phyloP scores from a whole-genome alignment of 1,140 invertebrate species.

The Ephestia elutella region DNA sequence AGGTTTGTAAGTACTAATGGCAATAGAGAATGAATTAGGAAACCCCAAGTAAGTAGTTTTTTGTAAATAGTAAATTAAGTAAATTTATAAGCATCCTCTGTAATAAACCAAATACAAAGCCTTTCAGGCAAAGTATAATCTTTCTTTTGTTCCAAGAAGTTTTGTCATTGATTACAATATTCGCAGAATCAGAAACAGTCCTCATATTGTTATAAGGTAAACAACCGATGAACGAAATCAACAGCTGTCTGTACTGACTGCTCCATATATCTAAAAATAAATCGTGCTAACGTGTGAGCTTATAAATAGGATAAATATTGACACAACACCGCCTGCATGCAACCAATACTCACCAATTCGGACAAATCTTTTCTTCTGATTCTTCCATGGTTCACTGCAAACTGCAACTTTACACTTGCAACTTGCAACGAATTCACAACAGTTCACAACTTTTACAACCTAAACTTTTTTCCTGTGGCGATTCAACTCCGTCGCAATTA shows the following conservation, averaged over 20 bases:
- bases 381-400: constrained; percentile 32
- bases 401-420: not conserved
- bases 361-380: constrained; percentile 33
- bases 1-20: too few species aligned
- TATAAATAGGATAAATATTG: constrained; percentile 53
- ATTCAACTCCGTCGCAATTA: not conserved
- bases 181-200: not conserved
- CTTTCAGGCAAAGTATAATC: too few species aligned
- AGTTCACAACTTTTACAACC: not conserved
- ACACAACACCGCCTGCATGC: constrained; percentile 29
- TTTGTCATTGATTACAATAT: not conserved
- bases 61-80: too few species aligned
- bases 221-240: constrained; percentile 20
- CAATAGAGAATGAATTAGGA: too few species aligned
- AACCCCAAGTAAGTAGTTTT: too few species aligned
- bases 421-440: not conserved
- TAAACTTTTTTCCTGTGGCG: not conserved
- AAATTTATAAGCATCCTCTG: too few species aligned
- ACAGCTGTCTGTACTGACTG: constrained; percentile 34
- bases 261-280: constrained; percentile 50
- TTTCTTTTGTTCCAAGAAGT: not conserved
- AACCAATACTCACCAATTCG: constrained; percentile 37
- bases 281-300: constrained; percentile 32
- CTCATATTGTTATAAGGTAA: constrained; percentile 17
- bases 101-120: too few species aligned